Percentiles rank a stretch among this genome's conserved stretches.
These are phyloP conservation scores for Copsychus sechellarum DNA, from an alignment of 2,113 vertebrate genomes.

Conservation along the genomic window DNA sequence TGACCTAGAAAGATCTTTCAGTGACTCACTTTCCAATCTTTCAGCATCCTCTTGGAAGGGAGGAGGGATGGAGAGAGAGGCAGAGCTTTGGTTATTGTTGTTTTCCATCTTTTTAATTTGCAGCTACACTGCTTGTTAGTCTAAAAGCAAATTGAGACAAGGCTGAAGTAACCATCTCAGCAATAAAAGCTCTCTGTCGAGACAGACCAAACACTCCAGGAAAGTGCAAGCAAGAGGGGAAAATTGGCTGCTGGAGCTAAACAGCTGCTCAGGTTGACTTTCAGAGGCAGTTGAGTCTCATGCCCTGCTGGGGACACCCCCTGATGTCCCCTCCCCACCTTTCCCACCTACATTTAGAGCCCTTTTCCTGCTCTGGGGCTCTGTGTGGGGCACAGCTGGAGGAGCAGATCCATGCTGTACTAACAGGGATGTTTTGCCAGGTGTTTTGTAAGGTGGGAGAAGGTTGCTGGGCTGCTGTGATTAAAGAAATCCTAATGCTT, in stretches of 20 bases:
- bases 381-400: accelerated
- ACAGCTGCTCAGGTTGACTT: constrained; percentile 26
- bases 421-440: neutral
- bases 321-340: neutral
- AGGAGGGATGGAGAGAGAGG: constrained; percentile 3
- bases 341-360: neutral
- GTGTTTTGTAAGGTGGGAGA: neutral
- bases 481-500: neutral
- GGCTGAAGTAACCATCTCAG: constrained; percentile 52
- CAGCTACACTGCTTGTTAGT: constrained; percentile 56
- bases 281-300: neutral
- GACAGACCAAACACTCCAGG: constrained; percentile 14
- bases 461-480: neutral
- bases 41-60: neutral
- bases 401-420: neutral
- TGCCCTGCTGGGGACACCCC: neutral
- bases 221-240: constrained; percentile 29
- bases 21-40: constrained; percentile 30
- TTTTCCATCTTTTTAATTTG: constrained; percentile 65
- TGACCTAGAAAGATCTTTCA: constrained; percentile 31
- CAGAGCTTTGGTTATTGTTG: constrained; percentile 45
- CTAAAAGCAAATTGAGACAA: constrained; percentile 61
- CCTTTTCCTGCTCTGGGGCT: neutral
- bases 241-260: constrained; percentile 33
- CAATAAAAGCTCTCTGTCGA: constrained; percentile 53